phyloP scores from a whole-genome alignment of 2,888 invertebrate genomes.

The Celastrina argiolus region DNA sequence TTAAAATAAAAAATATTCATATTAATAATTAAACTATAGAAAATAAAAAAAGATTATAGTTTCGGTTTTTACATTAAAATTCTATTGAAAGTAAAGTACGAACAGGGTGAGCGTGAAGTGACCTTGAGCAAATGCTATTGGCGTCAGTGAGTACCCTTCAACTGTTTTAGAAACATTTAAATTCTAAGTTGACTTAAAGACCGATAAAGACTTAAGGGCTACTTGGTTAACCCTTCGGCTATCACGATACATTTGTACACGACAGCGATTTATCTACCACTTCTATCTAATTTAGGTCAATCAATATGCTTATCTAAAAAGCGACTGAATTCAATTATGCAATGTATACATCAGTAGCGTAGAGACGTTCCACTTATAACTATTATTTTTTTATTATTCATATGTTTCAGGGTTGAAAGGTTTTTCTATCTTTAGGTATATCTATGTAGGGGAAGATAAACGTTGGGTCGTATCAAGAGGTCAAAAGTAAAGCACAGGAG shows the following conservation, averaged over 20 bases:
- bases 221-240: background rate
- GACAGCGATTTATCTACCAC: conserved; percentile 5
- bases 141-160: conserved; percentile 1
- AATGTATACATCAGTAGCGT: background rate
- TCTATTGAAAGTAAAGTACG: background rate
- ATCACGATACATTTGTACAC: conserved; percentile 17
- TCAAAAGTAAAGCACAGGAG: no score
- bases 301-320: conserved; percentile 19
- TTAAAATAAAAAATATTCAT: background rate
- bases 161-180: conserved; percentile 6
- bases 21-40: background rate
- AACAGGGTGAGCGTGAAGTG: no score
- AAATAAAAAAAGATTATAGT: no score
- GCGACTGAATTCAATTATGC: conserved; percentile 15
- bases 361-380: background rate
- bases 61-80: no score
- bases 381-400: no score
- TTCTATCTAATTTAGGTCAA: conserved; percentile 19
- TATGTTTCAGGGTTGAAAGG: no score
- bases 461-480: no score
- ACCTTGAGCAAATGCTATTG: background rate
- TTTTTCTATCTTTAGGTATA: no score
- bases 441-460: no score
- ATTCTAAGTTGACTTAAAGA: conserved; percentile 7
- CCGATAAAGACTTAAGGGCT: background rate